Evolutionary conservation across 2,113 vertebrate genomes (phyloP).

Genomic region (Rhinichthys klamathensis): DNA sequence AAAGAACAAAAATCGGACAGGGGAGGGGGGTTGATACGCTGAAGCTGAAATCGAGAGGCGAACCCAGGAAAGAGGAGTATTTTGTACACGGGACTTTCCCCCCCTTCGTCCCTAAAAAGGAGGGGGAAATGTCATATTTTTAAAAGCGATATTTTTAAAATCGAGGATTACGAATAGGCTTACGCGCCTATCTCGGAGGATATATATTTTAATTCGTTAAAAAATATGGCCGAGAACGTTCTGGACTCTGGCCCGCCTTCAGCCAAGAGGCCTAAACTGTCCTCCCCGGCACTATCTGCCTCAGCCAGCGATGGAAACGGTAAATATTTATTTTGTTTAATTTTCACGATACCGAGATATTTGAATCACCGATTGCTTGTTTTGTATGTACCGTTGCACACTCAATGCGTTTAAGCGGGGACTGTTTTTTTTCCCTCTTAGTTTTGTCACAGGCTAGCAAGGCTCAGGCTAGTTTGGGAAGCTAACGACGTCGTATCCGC

Average conservation of each 20-base stretch:
- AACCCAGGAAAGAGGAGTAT: conserved; percentile 81
- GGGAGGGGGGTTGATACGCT: conserved; percentile 81
- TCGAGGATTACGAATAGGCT: conserved; percentile 67
- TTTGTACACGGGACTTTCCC: conserved; percentile 82
- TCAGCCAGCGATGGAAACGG: conserved; percentile 97
- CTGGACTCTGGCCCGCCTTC: conserved; percentile 99
- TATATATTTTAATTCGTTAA: conserved; percentile 80
- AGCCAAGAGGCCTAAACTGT: conserved; percentile 99
- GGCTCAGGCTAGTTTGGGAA: conserved; percentile 67
- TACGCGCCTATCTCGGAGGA: conserved; percentile 76
- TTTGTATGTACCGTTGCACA: not conserved
- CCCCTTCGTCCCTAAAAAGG: conserved; percentile 80
- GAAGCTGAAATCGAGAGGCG: conserved; percentile 82
- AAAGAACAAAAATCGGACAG: conserved; percentile 81
- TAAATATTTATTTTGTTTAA: conserved; percentile 66
- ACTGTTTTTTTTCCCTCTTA: conserved; percentile 64
- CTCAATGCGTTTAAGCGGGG: conserved; percentile 37
- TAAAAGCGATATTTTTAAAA: conserved; percentile 67
- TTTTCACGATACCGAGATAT: conserved; percentile 32
- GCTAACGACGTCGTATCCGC: conserved; percentile 70
- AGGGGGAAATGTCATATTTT: conserved; percentile 82
- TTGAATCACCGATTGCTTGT: not conserved
- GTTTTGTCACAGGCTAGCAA: conserved; percentile 75
- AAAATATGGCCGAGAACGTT: conserved; percentile 99
- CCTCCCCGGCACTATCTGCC: conserved; percentile 97